Conservation (phyloP, 2,113 vertebrate genomes). For the Brienomyrus brachyistius region DNA sequence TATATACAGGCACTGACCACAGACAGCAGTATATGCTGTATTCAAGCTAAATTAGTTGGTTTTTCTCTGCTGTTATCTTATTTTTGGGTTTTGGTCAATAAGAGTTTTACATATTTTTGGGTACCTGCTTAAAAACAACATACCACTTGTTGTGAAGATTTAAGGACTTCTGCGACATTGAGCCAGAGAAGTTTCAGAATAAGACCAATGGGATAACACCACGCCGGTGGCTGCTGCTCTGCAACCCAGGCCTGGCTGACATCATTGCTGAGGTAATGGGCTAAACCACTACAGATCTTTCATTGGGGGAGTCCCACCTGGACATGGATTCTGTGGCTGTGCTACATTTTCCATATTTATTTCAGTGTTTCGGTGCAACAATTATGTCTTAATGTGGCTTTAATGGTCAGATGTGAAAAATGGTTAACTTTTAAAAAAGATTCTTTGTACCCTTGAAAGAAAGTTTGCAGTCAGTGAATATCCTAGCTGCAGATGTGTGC, state of each 20-base stretch:
- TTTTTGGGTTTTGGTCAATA: background rate
- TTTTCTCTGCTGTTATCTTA: background rate
- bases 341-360: background rate
- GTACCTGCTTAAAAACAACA: background rate
- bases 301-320: background rate
- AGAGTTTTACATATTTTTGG: background rate
- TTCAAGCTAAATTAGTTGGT: background rate
- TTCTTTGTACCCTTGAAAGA: background rate
- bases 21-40: background rate
- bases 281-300: background rate
- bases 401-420: background rate
- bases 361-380: background rate
- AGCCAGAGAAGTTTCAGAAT: slow-evolving; percentile 80
- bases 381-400: background rate
- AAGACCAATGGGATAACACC: slow-evolving; percentile 83
- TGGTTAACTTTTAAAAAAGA: background rate
- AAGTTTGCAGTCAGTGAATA: too few species aligned
- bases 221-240: slow-evolving; percentile 77
- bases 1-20: background rate
- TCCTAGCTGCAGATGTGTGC: background rate
- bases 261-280: slow-evolving; percentile 67
- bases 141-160: slow-evolving; percentile 54
- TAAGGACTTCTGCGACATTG: slow-evolving; percentile 77
- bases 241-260: slow-evolving; percentile 73
- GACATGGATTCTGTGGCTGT: background rate